A percentile compares a stretch with the other conserved stretches of the same genome.
phyloP scores from a whole-genome alignment of 2,113 vertebrate species.

The Apodemus speciosus region DNA sequence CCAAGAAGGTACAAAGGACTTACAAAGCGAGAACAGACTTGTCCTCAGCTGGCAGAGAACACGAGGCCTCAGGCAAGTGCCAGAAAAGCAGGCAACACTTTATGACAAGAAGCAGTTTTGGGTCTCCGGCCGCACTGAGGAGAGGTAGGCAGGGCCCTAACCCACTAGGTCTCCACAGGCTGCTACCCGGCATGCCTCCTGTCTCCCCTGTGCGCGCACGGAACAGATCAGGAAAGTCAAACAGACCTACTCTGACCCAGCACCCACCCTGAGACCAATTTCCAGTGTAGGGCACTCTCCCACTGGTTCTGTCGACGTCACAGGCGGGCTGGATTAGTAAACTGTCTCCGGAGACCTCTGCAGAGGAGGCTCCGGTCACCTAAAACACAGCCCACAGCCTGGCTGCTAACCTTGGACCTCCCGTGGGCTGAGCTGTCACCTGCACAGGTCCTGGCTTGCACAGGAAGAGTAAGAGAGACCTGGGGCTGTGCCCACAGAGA shows the following conservation, averaged over 20 bases:
- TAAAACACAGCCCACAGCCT: neutral
- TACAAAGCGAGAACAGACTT: constrained; percentile 74
- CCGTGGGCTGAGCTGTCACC: neutral
- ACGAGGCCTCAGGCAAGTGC: constrained; percentile 74
- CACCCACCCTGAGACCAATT: neutral
- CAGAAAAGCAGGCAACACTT: constrained; percentile 70
- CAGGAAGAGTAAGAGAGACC: neutral
- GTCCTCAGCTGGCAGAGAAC: constrained; percentile 76
- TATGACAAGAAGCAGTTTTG: constrained; percentile 67
- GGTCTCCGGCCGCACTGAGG: constrained; percentile 39
- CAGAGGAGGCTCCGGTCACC: neutral
- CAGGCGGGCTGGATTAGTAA: neutral
- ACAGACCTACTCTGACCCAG: neutral
- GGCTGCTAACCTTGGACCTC: neutral
- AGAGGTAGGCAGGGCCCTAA: neutral
- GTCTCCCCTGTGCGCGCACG: accelerated
- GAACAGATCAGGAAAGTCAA: neutral
- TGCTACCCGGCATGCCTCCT: neutral
- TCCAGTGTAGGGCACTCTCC: neutral
- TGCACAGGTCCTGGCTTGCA: neutral
- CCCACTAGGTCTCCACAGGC: neutral
- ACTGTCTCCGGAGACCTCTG: neutral
- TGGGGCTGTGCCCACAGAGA: accelerated
- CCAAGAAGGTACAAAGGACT: constrained; percentile 65
- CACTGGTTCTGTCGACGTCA: neutral